Evolutionary conservation across 2,113 vertebrate species (phyloP), one percentile per base, ranked within the genome.

Genomic region (Mellivora capensis): DNA sequence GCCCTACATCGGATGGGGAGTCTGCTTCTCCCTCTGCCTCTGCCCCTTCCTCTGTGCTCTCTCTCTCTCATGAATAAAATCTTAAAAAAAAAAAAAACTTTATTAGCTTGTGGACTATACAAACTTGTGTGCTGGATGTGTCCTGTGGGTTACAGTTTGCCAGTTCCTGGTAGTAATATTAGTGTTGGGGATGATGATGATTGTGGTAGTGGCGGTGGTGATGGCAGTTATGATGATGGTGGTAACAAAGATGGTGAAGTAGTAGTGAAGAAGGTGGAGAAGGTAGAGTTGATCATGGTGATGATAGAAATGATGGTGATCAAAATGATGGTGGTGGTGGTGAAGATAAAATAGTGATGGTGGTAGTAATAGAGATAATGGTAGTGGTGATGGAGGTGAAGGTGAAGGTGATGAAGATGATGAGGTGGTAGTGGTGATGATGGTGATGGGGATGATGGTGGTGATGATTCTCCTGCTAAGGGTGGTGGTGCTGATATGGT

Each of bases 371-470:
- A 13, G 12, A 62, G 31, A n/a, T 34, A 11, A 47, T 61, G 20
- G 31, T 89, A 23, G 39, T 42, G 27, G 10, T 57, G 37, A 9
- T 83, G 7, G 3, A 20, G 2, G 25, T 62, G 27, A 14, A 29
- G 27, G 4, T 21, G 59, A 37, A 14, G 1, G 11, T 1, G 8
- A 34, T 15, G 6, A 18, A 34, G 6, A 29, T 42, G 27, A 23
- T 9, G 1, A n/a, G n/a, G n/a, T n/a, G n/a, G n/a, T n/a, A n/a
- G 1, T n/a, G 4, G 4, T 86, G 42, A 52, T 25, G 12, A 15
- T 84, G 25, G 13, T 1, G 8, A 34, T 15, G 6, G 29, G 23
- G 6, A 29, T 42, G 27, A 23, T 9, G 1, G 1, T n/a, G 4
- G 4, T 86, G 42, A 52, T 25, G 12, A 15, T 57, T 3, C 21